Base-by-base conservation (phyloP, 2,888 invertebrate genomes). In the Eustalomyia histrio region DNA sequence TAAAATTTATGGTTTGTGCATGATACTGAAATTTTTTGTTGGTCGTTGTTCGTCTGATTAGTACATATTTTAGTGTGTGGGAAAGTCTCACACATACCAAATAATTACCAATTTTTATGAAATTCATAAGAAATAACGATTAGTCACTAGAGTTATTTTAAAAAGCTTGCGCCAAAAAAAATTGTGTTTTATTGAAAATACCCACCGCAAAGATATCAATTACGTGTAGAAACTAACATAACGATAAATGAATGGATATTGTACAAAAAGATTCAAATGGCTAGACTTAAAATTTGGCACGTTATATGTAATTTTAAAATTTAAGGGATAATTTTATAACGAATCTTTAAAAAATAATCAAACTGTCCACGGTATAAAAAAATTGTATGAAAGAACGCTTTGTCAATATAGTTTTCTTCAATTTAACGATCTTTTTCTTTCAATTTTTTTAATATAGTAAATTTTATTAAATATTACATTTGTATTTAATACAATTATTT, bases 71-170 rank as follows among this genome's bases (percentile, higher is more conserved):
- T 29, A 16, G 47, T 57, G 64, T 64, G 52, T 69, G 43, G 43
- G 69, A 72, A 78, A 53, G 16, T 63, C 61, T 35, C 53, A 24
- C 63, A 57, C 64, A 76, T 18, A 35, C 17, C 29, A 21, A 50
- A 43, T 64, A 72, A 61, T 80, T 72, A 53, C 57, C 58, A 57
- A 80, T 55, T 67, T 68, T 80, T 71, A 21, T 81, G 81, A 81
- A 81, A 71, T 81, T 78, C 78, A 71, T 61, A 9, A 7, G 74
- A 81, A 81, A 81, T 55, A 65, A 39, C 78, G 65, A 74, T 81
- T 81, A 81, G 81, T 81, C 81, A 81, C 35, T 17, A n/a, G 16
- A 47, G 57, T 75, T 78, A 81, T 78, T 81, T 81, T 16, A 61
- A 74, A 75, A 43, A 60, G 71, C 71, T 78, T 81, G 78, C 61